Base-by-base conservation (phyloP, 2,888 invertebrate species). In the Limenitis camilla region DNA sequence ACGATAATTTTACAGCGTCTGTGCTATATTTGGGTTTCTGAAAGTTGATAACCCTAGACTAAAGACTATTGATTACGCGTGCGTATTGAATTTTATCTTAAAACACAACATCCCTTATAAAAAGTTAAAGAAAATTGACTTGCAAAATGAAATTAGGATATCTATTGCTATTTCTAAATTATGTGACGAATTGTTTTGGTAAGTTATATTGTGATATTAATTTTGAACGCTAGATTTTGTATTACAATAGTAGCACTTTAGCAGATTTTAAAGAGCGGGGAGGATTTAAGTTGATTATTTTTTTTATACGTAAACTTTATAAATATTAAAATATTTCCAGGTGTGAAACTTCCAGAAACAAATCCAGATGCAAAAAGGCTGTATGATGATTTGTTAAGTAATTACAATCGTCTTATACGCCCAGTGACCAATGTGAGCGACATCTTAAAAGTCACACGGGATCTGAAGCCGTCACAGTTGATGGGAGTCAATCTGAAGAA, bases 281-380 rank as follows among this genome's bases (percentile, higher is more conserved):
- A n/a, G n/a, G n/a, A n/a, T n/a, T n/a, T n/a, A n/a, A n/a, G n/a
- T n/a, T n/a, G n/a, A n/a, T n/a, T n/a, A n/a, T n/a, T n/a, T n/a
- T n/a, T n/a, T n/a, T n/a, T n/a, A n/a, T n/a, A n/a, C n/a, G n/a
- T n/a, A n/a, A n/a, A n/a, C n/a, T n/a, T n/a, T n/a, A n/a, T n/a
- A n/a, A n/a, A n/a, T n/a, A n/a, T n/a, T n/a, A n/a, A n/a, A n/a
- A n/a, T n/a, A n/a, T n/a, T 73, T 79, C 6, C 71, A 87, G 87
- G 78, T 33, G 81, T 87, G 0, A 87, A 82, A 47, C 70, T 87
- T 1, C 65, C 87, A 0, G 95, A 96, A 82, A 96, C 95, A 0
- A 97, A 97, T 81, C 96, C 97, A 9, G 96, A 97, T 70, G 96
- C 98, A 0, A 97, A 98, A 75, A 90, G 98, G 28, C 91, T 99